Base-by-base conservation (phyloP, 2,797 vertebrate genomes). In the Poecilia wingei region DNA sequence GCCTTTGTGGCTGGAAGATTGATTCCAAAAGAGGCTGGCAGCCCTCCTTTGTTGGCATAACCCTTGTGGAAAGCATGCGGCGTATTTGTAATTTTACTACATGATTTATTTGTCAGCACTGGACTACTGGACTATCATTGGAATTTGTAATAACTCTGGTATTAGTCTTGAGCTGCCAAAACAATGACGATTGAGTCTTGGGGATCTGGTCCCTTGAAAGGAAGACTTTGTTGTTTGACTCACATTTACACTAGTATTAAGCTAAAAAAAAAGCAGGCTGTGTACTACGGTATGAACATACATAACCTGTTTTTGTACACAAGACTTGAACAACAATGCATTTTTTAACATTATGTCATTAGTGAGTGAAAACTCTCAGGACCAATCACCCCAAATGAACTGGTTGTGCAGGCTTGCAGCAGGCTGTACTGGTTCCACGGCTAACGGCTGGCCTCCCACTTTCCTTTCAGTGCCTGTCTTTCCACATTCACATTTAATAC, bases 141-240 rank as follows among this genome's bases (percentile, higher is more conserved):
- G 90, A 89, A 90, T 94, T 89, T 91, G 77, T 86, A 92, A 94
- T 92, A 91, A 89, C 83, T 81, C 47, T 76, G 88, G 82, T 89
- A 86, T 93, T 91, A 89, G 79, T 85, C 74, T 91, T 46, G 82
- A 91, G 90, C 86, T 88, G 74, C 81, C 85, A 88, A 91, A 92
- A 86, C 77, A 85, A 74, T 81, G 79, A 86, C 79, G 75, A 86
- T 90, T 72, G 33, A n/a, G 68, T 82, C 45, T 87, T 53, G 84
- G 80, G 83, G 90, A 90, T 82, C n/a, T 20, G 2, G 18, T 39
- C 49, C 31, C 10, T 82, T 74, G 61, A 79, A 79, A 77, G 70
- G 74, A 85, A 78, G 43, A 6, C 47, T 64, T 77, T 46, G 3
- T 75, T 36, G 53, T 64, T 51, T 51, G 6, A 75, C 16, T 78